Evolutionary conservation across 2,888 invertebrate species (phyloP).

Genomic region (Leucophora obtusa): DNA sequence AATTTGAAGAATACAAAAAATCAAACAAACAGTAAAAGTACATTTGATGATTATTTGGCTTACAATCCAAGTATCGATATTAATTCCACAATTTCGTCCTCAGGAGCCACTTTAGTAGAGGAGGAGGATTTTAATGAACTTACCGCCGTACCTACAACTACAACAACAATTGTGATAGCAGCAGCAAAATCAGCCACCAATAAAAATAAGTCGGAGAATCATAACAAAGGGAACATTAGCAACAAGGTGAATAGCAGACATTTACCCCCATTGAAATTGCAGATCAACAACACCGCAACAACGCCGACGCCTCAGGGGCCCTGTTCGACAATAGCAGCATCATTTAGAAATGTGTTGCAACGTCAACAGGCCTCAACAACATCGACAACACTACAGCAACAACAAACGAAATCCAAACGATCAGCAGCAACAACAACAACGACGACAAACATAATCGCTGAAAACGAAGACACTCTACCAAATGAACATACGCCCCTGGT

Average conservation of each 20-base stretch:
- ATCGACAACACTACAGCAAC: constrained; percentile 57
- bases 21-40: constrained; percentile 68
- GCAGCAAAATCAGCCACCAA: background rate
- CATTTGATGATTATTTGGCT: constrained; percentile 45
- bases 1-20: constrained; percentile 67
- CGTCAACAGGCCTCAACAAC: constrained; percentile 70
- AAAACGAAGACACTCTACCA: constrained; percentile 67
- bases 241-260: constrained; percentile 51
- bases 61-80: constrained; percentile 68
- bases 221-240: constrained; percentile 25
- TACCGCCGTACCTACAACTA: constrained; percentile 67
- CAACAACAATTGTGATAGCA: constrained; percentile 64
- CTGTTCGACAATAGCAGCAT: constrained; percentile 65
- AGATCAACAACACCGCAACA: constrained; percentile 40
- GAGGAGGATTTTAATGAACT: constrained; percentile 76
- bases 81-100: constrained; percentile 72
- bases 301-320: constrained; percentile 54
- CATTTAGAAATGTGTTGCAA: constrained; percentile 71
- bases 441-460: constrained; percentile 61
- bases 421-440: constrained; percentile 55
- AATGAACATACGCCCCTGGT: constrained; percentile 74
- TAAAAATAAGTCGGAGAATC: background rate
- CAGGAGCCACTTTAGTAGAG: constrained; percentile 76
- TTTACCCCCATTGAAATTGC: constrained; percentile 64
- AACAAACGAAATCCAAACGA: constrained; percentile 55